Base-by-base conservation (phyloP, 1,140 invertebrate species). In the Teleopsis dalmanni region DNA sequence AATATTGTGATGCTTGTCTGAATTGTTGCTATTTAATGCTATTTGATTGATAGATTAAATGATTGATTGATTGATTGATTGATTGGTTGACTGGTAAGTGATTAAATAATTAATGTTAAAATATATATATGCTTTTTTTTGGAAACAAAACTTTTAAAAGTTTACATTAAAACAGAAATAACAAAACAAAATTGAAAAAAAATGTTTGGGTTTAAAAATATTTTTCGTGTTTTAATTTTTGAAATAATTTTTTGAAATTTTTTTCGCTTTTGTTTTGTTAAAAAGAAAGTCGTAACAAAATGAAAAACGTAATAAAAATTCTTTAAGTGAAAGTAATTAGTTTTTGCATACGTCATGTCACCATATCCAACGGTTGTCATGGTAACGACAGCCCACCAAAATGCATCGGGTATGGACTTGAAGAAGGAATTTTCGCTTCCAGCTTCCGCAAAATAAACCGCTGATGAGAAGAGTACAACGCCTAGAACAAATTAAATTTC, bases 311-410 rank as follows among this genome's bases (percentile, higher is more conserved):
- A 52, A 38, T 26, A 29, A 26, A 43, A 7, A 40, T 8, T 37
- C 14, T 14, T 13, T 42, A 25, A 50, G 41, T 36, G 31, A 50
- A 31, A 50, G 55, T 52, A 53, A 54, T 59, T 62, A 60, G 60
- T 57, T 65, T 62, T 65, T 84, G 84, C 87, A 86, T 91, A 91
- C 88, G 88, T 93, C 94, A 98, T 98, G 81, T 99, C 96, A 81
- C 96, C 96, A 84, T 99, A 99, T 78, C 95, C 95, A 76, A 98
- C 95, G 76, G 95, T 98, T 76, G 94, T 90, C 95, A 98, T 98
- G 75, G 95, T 98, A 75, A 98, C 95, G 73, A 98, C 92, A 72
- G 89, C 90, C 93, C 94, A 98, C 95, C 95, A 98, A 83, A 98
- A 98, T 73, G 92, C 91, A 78, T 88, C 87, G 71, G 88, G 90